Base-by-base conservation (phyloP, 2,113 vertebrate genomes). In the Phyllostomus discolor region DNA sequence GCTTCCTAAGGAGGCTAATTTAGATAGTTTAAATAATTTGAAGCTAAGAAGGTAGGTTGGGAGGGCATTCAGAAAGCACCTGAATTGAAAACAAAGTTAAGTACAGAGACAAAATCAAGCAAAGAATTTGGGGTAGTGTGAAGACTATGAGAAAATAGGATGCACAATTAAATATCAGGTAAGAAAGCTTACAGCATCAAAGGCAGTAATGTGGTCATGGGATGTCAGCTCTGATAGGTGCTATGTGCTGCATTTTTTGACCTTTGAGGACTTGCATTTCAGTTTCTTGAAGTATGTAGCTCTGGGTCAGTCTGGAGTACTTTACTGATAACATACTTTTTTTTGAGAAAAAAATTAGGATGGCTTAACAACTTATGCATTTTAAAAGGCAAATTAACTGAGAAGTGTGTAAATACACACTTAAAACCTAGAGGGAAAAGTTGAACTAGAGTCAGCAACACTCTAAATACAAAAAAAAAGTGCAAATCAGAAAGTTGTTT, bases 401-500 rank as follows among this genome's bases (percentile, higher is more conserved):
- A 94, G 41, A 22, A 79, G 9, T 20, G 11, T 35, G 15, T 80
- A 31, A 88, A 67, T 50, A 66, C 54, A 92, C 50, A 33, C 52
- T 81, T 81, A 28, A 82, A 43, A 82, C 20, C 38, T 88, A 38
- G 24, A 22, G 31, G n/a, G 46, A 59, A 41, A 28, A 3, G 16
- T 11, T 66, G 79, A 20, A 52, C 10, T 85, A 16, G 46, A 80
- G 15, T 67, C 16, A 31, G 59, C n/a, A 70, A 52, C 46, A n/a
- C 8, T 62, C 59, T 22, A 64, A 67, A 50, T 15, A 57, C 7
- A n/a, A 35, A 78, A 81, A 81, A 28, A 1, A 41, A 7, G 26
- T 2, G 9, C 24, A 12, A 0, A 1, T 5, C 31, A 28, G 17
- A 24, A 59, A 69, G 2, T 64, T 54, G 11, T 31, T n/a, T 15